Evolutionary conservation across 2,113 vertebrate genomes (phyloP).

Genomic region (Python bivittatus): DNA sequence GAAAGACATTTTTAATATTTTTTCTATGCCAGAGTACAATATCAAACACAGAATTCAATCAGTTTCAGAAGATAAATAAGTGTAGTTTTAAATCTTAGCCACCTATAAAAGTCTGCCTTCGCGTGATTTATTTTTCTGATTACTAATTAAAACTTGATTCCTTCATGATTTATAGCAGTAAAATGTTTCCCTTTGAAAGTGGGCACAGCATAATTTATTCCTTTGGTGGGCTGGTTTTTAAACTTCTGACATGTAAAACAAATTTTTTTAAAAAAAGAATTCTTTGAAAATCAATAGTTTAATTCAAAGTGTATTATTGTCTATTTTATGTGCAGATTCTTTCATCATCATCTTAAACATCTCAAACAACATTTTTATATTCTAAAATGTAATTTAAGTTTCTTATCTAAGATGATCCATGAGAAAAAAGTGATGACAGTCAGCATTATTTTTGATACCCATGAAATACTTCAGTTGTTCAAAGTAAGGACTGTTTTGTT

Average conservation of each 20-base stretch:
- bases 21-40: background rate
- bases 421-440: slow-evolving; percentile 55
- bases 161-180: background rate
- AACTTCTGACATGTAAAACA: background rate
- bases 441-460: slow-evolving; percentile 63
- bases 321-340: slow-evolving; percentile 49
- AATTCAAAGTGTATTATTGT: slow-evolving; percentile 43
- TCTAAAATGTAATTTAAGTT: slow-evolving; percentile 60
- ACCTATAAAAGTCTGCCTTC: background rate
- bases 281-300: slow-evolving; percentile 44
- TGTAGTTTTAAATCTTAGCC: background rate
- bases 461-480: slow-evolving; percentile 61
- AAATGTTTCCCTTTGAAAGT: background rate
- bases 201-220: background rate
- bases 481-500: slow-evolving; percentile 49
- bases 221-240: background rate
- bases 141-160: background rate
- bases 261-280: slow-evolving; percentile 4
- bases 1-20: background rate
- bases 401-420: slow-evolving; percentile 68
- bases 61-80: background rate
- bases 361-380: slow-evolving; percentile 51
- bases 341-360: slow-evolving; percentile 60
- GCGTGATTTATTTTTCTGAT: background rate
- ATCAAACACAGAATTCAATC: background rate